These are phyloP conservation scores for Polypedilum vanderplanki DNA, from an alignment of 1,140 invertebrate genomes.

Conservation along the genomic window DNA sequence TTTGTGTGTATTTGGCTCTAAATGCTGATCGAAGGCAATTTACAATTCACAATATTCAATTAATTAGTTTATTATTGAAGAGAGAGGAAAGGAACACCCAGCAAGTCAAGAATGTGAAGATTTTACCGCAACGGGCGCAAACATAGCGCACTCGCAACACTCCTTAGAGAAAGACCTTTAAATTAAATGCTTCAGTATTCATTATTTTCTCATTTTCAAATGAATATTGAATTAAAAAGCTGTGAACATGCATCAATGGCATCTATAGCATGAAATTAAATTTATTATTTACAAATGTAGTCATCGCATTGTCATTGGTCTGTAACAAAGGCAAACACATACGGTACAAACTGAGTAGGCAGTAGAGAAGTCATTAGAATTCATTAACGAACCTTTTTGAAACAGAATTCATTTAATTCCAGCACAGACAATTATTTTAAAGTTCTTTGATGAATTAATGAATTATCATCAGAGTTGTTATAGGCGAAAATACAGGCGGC, in stretches of 20 bases:
- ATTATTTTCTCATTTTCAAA: conserved; percentile 19
- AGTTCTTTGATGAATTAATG: too few species aligned
- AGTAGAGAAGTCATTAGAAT: too few species aligned
- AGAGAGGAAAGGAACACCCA: neutral
- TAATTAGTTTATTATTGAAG: neutral
- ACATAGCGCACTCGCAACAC: neutral
- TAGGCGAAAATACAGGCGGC: too few species aligned
- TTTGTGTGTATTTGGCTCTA: too few species aligned
- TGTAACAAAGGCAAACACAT: neutral
- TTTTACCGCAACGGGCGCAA: neutral
- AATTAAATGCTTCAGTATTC: conserved; percentile 7
- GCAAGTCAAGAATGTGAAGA: neutral
- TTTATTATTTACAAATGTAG: conserved; percentile 14
- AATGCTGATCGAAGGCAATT: neutral
- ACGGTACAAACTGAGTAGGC: neutral
- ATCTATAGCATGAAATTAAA: conserved; percentile 13
- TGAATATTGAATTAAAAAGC: neutral
- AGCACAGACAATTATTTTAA: too few species aligned
- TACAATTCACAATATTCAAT: too few species aligned
- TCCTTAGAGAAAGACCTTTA: conserved; percentile 11
- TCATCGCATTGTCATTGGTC: neutral
- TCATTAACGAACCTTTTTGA: too few species aligned
- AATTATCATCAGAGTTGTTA: too few species aligned
- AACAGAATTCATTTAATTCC: too few species aligned
- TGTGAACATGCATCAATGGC: conserved; percentile 4